These are phyloP conservation scores for Trachurus trachurus DNA, from an alignment of 2,797 vertebrate genomes.

Conservation along the genomic window DNA sequence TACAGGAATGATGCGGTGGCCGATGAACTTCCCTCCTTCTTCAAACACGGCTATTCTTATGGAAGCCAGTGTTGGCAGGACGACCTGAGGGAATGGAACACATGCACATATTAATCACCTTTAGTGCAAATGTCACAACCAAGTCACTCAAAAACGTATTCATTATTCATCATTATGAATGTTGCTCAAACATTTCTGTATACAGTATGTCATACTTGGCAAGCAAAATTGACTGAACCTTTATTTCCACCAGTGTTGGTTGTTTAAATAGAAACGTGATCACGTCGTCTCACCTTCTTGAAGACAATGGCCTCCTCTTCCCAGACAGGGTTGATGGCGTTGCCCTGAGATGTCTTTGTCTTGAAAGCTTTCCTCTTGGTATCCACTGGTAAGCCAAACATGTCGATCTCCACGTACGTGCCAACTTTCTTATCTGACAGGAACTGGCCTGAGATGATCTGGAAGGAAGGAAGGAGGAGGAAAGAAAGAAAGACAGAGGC, in stretches of 20 bases:
- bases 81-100: slow-evolving; percentile 84
- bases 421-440: slow-evolving; percentile 97
- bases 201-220: not conserved
- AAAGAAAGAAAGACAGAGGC: not conserved
- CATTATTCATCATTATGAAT: not conserved
- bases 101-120: not conserved
- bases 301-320: slow-evolving; percentile 98
- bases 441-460: slow-evolving; percentile 99
- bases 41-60: slow-evolving; percentile 96
- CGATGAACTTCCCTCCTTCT: slow-evolving; percentile 98
- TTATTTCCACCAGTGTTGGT: not conserved
- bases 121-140: not conserved
- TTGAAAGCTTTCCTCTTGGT: slow-evolving; percentile 97
- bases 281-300: slow-evolving; percentile 89
- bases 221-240: not conserved
- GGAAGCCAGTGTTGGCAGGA: slow-evolving; percentile 95
- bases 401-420: slow-evolving; percentile 97
- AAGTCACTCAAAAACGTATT: not conserved
- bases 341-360: slow-evolving; percentile 96
- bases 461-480: not conserved
- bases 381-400: slow-evolving; percentile 97
- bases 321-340: slow-evolving; percentile 97
- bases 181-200: not conserved
- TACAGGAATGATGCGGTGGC: slow-evolving; percentile 96
- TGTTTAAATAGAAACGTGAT: not conserved